phyloP scores from a whole-genome alignment of 2,113 vertebrate genomes.

The Eira barbara region DNA sequence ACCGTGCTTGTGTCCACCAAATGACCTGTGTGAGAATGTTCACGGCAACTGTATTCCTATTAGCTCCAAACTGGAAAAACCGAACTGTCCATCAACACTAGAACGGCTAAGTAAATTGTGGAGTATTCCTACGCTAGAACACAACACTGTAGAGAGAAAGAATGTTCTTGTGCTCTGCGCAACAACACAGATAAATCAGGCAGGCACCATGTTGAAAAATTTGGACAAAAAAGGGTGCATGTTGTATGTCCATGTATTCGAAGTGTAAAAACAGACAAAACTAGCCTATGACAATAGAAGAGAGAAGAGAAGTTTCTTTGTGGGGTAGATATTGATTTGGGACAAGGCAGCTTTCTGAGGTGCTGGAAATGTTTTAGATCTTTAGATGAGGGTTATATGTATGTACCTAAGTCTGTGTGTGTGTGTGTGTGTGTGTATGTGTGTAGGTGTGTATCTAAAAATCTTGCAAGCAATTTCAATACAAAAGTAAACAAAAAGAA shows the following conservation, averaged over 20 bases:
- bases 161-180: not conserved
- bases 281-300: not conserved
- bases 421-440: not conserved
- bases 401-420: fast-evolving
- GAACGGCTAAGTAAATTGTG: not conserved
- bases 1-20: not conserved
- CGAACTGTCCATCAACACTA: not conserved
- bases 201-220: not conserved
- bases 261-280: not conserved
- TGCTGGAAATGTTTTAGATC: not conserved
- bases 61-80: not conserved
- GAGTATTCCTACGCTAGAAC: not conserved
- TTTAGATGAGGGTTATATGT: not conserved
- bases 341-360: not conserved
- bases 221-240: not conserved
- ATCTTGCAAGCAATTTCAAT: not conserved
- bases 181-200: not conserved
- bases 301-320: not conserved
- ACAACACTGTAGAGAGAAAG: not conserved
- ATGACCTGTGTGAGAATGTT: not conserved
- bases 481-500: not conserved
- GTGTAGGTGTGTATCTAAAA: not conserved
- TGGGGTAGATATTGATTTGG: not conserved
- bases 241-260: not conserved
- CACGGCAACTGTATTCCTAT: not conserved